Evolutionary conservation across 2,888 invertebrate genomes (phyloP).

Genomic region (Eupithecia dodoneata): DNA sequence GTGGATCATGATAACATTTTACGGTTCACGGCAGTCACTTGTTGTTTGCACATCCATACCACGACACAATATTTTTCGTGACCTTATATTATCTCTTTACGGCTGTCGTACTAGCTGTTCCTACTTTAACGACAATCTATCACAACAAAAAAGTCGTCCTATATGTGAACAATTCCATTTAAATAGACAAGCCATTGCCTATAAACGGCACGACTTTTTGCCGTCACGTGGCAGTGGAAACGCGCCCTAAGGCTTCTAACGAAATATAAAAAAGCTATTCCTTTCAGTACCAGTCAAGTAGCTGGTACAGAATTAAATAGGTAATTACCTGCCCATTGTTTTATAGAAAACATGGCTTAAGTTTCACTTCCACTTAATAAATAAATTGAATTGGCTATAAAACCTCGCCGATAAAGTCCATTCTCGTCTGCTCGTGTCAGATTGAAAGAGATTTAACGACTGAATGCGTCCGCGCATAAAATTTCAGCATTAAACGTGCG

Average conservation of each 20-base stretch:
- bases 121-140: too few species aligned
- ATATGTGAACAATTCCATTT: too few species aligned
- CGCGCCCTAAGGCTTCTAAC: neutral
- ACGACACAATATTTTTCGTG: too few species aligned
- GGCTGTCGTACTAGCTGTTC: too few species aligned
- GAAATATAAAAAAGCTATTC: neutral
- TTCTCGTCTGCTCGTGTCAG: constrained; percentile 36
- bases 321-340: neutral
- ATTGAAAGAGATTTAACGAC: constrained; percentile 58
- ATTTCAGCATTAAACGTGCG: constrained; percentile 54
- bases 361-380: constrained; percentile 17
- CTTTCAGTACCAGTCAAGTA: neutral
- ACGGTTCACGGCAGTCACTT: too few species aligned
- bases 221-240: too few species aligned
- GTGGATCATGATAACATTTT: too few species aligned
- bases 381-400: constrained; percentile 22
- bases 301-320: neutral
- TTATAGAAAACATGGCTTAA: neutral
- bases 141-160: too few species aligned
- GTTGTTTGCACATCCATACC: too few species aligned
- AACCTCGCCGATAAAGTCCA: constrained; percentile 10
- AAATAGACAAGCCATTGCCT: too few species aligned
- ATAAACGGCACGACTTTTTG: too few species aligned
- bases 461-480: constrained; percentile 65
- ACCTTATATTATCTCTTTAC: too few species aligned